These are phyloP conservation scores for Meleagris gallopavo DNA, from an alignment of 2,113 vertebrate genomes.

Conservation along the genomic window DNA sequence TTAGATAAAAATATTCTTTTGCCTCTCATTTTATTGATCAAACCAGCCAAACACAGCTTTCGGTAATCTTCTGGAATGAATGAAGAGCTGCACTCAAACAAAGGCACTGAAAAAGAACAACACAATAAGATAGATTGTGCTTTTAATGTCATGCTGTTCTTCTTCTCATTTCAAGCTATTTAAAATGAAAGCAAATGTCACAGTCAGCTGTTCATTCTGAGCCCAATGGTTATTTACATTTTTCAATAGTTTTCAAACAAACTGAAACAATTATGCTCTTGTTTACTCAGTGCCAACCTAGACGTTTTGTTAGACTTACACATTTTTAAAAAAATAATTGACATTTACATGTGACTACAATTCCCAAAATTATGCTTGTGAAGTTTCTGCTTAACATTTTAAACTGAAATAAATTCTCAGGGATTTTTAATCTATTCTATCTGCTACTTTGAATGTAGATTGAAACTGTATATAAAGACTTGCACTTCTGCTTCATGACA, in stretches of 20 bases:
- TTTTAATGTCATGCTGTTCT: constrained; percentile 34
- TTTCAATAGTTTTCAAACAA: constrained; percentile 41
- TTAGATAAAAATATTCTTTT: constrained; percentile 20
- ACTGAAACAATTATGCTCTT: not conserved
- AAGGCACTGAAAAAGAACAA: not conserved
- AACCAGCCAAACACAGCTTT: not conserved
- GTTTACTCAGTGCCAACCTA: not conserved
- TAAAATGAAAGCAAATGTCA: constrained; percentile 32
- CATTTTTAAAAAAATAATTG: not conserved
- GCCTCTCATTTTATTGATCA: not conserved
- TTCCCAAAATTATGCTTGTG: not conserved
- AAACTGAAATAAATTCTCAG: not conserved
- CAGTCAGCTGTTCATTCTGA: constrained; percentile 29
- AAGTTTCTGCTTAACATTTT: not conserved
- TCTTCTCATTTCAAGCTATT: constrained; percentile 41
- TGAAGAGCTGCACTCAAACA: not conserved
- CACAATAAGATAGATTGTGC: not conserved
- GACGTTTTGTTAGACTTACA: not conserved
- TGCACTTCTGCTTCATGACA: not conserved
- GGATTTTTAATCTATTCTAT: not conserved
- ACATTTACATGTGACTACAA: not conserved
- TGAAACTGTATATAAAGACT: not conserved
- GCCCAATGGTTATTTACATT: constrained; percentile 33
- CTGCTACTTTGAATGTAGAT: not conserved
- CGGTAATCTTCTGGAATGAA: not conserved